Percentiles rank a stretch among this genome's conserved stretches.
Evolutionary conservation across 2,888 invertebrate genomes (phyloP).

Genomic region (Smittia aterrima): DNA sequence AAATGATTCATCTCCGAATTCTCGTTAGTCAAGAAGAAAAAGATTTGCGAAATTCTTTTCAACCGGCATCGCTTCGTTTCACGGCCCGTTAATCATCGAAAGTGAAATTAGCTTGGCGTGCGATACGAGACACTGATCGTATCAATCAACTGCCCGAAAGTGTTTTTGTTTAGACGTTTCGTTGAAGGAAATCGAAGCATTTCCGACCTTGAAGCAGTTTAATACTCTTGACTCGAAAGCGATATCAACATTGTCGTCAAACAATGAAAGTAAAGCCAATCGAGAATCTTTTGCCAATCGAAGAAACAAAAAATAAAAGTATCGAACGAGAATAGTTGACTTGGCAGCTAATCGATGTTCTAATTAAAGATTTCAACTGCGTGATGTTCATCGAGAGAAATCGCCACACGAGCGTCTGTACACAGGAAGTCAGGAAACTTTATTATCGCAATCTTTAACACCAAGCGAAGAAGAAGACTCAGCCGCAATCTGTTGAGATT

Average conservation of each 20-base stretch:
- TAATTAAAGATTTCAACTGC: neutral
- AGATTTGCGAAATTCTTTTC: neutral
- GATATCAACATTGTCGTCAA: slow-evolving; percentile 9
- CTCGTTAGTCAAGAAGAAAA: neutral
- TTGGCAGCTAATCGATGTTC: neutral
- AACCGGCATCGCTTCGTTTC: neutral
- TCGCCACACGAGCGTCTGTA: too few relatives aligned
- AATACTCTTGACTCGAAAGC: slow-evolving; percentile 17
- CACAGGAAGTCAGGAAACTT: too few relatives aligned
- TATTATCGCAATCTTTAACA: too few relatives aligned
- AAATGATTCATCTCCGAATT: slow-evolving; percentile 13
- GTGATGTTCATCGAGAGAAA: neutral
- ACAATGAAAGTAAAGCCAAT: neutral
- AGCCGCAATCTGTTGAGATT: too few relatives aligned
- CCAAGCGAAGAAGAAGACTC: too few relatives aligned
- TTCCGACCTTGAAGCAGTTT: slow-evolving; percentile 26
- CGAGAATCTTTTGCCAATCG: neutral
- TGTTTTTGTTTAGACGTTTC: neutral
- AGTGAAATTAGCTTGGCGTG: neutral
- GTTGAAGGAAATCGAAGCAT: neutral
- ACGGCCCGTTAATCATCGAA: neutral
- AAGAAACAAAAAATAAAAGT: neutral
- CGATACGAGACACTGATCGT: too few relatives aligned
- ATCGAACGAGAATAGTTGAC: neutral
- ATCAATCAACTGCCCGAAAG: neutral